Evolutionary conservation across 2,888 invertebrate species (phyloP), one percentile per base, ranked within the genome.

Genomic region (Chalcis sispes): DNA sequence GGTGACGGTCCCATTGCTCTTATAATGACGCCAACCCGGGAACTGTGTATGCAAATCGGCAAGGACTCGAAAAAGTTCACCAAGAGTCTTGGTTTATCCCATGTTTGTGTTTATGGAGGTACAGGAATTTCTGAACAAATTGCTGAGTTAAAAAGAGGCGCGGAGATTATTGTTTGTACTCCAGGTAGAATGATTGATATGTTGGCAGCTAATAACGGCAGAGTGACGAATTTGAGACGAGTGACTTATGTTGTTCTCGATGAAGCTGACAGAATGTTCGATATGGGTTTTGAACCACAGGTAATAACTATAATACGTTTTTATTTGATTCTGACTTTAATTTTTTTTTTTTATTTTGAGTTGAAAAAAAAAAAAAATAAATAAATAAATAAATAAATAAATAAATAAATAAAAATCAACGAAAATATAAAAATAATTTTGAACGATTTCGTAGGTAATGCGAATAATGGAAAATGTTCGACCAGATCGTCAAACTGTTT

Each of bases 101-200:
- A 96, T 0, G 99, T 98, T 0, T 99, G 98, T 86, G 99, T 99
- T 0, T 99, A 99, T 85, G 99, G 99, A 15, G 99, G 99, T 2
- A 99, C 99, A 0, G 99, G 98, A 0, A 97, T 97, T 79, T 96
- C 96, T 0, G 97, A 97, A 88, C 96, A 96, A 90, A 98, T 98
- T 82, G 98, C 98, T 0, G 98, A 98, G 87, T 87, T 99, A 78
- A 99, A 98, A 88, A 92, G 98, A 50, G 99, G 98, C 2, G 96
- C 98, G 0, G 98, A 99, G 89, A 97, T 99, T 81, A 97, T 99
- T 81, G 99, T 99, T 0, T 99, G 99, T 85, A 99, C 99, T 0
- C 99, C 99, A 0, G 99, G 99, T 0, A 92, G 99, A 61, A 99
- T 99, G 99, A 99, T 99, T 78, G 99, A 99, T 89, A 99, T 99